A percentile compares a stretch with the other conserved stretches of the same genome.
These are phyloP conservation scores for Azorinus chamasolen DNA, from an alignment of 2,888 invertebrate genomes.

Conservation along the genomic window DNA sequence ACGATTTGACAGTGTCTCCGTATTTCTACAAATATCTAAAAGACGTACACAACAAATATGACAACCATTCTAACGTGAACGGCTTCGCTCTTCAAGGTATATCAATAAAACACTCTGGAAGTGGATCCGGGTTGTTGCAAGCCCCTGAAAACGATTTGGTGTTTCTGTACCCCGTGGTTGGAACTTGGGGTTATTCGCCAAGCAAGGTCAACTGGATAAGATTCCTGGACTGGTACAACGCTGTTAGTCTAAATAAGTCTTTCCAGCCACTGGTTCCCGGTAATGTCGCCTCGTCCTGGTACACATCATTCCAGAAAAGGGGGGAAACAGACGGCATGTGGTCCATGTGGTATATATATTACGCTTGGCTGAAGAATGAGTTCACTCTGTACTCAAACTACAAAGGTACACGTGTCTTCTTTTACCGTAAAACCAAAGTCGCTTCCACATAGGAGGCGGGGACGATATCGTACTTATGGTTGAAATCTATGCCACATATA, in stretches of 20 bases:
- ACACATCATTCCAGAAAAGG: not conserved
- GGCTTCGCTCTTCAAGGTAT: slow-evolving; percentile 54
- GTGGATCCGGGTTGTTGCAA: not conserved
- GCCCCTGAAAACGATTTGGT: slow-evolving; percentile 33
- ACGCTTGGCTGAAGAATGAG: slow-evolving; percentile 68
- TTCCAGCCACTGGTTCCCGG: slow-evolving; percentile 22
- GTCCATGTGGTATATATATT: slow-evolving; percentile 82
- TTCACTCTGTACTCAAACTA: slow-evolving; percentile 74
- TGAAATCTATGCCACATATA: too few relatives aligned
- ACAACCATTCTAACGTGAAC: slow-evolving; percentile 25
- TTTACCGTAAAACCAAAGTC: too few relatives aligned
- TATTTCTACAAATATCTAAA: slow-evolving; percentile 50
- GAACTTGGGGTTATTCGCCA: slow-evolving; percentile 55
- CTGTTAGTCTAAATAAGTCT: not conserved
- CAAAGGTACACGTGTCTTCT: slow-evolving; percentile 22
- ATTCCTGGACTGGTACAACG: slow-evolving; percentile 31
- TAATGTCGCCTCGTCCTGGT: slow-evolving; percentile 30
- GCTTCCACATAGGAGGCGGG: too few relatives aligned
- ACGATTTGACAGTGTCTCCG: slow-evolving; percentile 56
- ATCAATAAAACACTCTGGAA: slow-evolving; percentile 41
- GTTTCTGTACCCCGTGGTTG: slow-evolving; percentile 46
- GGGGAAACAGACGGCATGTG: slow-evolving; percentile 70
- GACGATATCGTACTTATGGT: too few relatives aligned
- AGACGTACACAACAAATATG: slow-evolving; percentile 47
- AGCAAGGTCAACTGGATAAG: slow-evolving; percentile 33